Conservation (phyloP, 2,113 vertebrate genomes). For the Oncorhynchus masou region DNA sequence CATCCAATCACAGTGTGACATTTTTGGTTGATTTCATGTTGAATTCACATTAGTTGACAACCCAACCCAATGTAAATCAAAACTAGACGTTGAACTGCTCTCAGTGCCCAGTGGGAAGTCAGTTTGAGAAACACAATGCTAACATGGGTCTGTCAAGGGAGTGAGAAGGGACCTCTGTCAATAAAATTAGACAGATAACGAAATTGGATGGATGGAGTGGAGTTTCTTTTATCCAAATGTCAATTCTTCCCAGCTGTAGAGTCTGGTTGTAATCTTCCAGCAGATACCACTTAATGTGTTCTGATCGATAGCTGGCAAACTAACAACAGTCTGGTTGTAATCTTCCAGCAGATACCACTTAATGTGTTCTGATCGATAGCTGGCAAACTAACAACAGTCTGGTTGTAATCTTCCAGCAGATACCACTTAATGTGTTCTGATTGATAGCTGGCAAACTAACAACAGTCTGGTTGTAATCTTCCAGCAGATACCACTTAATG, state of each 20-base stretch:
- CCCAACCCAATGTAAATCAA: no score
- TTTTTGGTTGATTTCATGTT: no score
- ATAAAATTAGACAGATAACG: no score
- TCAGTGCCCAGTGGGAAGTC: no score
- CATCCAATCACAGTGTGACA: no score
- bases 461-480: slow-evolving; percentile 20
- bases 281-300: slow-evolving; percentile 44
- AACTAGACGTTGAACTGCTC: no score
- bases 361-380: slow-evolving; percentile 50
- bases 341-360: slow-evolving; percentile 38
- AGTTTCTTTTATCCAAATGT: no score
- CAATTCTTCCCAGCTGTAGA: slow-evolving; percentile 25
- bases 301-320: slow-evolving; percentile 52
- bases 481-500: slow-evolving; percentile 43
- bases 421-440: slow-evolving; percentile 40
- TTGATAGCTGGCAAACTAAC: slow-evolving; percentile 51
- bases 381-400: slow-evolving; percentile 39
- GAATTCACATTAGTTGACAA: no score
- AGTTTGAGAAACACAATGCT: no score
- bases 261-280: slow-evolving; percentile 25
- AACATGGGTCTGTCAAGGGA: no score
- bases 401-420: slow-evolving; percentile 31
- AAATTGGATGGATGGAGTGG: no score
- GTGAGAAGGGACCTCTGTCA: not conserved
- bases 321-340: slow-evolving; percentile 18